Evolutionary conservation across 2,113 vertebrate genomes (phyloP).

Genomic region (Oostethus manadensis): DNA sequence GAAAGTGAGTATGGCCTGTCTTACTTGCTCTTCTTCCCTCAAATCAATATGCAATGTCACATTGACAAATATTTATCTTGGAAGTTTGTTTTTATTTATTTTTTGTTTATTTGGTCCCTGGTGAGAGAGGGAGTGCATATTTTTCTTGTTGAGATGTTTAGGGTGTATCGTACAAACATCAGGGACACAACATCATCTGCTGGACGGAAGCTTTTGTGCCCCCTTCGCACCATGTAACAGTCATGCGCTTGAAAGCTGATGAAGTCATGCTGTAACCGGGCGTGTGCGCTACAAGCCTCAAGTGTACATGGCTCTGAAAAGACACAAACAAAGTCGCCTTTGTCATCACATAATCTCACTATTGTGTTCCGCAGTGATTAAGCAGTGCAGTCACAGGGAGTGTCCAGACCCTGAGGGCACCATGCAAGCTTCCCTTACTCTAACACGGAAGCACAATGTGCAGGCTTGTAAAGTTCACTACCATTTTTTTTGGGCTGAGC

Average conservation of each 20-base stretch:
- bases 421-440: conserved; percentile 35
- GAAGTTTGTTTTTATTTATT: conserved; percentile 32
- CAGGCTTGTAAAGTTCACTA: conserved; percentile 55
- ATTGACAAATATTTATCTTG: conserved; percentile 33
- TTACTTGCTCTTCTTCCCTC: conserved; percentile 28
- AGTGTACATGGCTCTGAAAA: conserved; percentile 34
- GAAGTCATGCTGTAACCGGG: conserved; percentile 22
- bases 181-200: conserved; percentile 1
- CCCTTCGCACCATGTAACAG: conserved; percentile 36
- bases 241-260: conserved; percentile 23
- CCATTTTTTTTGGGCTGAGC: conserved; percentile 42
- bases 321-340: conserved; percentile 56
- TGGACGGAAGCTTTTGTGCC: conserved; percentile 19
- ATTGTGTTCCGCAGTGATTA: conserved; percentile 50
- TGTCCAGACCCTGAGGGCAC: conserved; percentile 53
- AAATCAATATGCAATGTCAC: conserved; percentile 22
- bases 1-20: conserved; percentile 76
- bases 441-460: conserved; percentile 40
- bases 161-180: conserved; percentile 1
- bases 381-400: conserved; percentile 20
- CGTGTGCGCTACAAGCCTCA: conserved; percentile 10
- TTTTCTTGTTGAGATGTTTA: conserved; percentile 28
- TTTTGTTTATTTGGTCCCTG: conserved; percentile 27
- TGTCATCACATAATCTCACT: conserved; percentile 55
- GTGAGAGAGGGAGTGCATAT: conserved; percentile 3